Conservation (phyloP, 2,888 invertebrate genomes). For the Iselma pallidipennis region DNA sequence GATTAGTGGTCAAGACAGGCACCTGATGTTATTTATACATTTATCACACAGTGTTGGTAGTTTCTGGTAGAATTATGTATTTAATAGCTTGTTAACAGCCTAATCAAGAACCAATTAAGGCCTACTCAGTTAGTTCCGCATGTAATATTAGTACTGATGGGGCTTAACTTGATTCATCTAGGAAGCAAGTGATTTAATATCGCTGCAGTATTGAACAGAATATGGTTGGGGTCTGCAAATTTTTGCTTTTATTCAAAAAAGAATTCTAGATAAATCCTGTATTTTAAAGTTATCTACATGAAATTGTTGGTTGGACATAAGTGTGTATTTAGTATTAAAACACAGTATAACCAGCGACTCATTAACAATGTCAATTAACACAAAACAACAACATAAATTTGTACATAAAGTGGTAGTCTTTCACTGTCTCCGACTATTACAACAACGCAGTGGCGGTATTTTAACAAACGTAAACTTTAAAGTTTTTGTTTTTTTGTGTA, state of each 20-base stretch:
- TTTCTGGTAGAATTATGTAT: neutral
- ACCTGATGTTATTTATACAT: slow-evolving; percentile 5
- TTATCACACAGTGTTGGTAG: slow-evolving; percentile 4
- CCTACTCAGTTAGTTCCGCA: neutral
- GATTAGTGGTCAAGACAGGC: neutral
- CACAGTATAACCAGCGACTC: neutral
- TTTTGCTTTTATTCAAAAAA: no score
- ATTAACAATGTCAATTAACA: neutral
- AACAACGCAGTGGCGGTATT: no score
- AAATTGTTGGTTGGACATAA: neutral
- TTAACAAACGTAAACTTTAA: no score
- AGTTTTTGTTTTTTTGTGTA: no score
- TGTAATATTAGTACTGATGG: neutral
- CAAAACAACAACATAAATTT: neutral
- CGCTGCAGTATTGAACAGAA: no score
- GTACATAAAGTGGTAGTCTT: neutral
- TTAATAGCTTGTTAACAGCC: neutral
- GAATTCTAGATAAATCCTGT: no score
- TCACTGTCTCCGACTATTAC: no score
- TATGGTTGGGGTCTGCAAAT: no score
- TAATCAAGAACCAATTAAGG: neutral
- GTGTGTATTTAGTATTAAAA: no score
- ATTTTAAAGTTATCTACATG: no score
- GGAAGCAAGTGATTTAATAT: no score
- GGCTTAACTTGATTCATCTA: neutral